Evolutionary conservation across 2,888 invertebrate genomes (phyloP).

Genomic region (Alsophila aescularia): DNA sequence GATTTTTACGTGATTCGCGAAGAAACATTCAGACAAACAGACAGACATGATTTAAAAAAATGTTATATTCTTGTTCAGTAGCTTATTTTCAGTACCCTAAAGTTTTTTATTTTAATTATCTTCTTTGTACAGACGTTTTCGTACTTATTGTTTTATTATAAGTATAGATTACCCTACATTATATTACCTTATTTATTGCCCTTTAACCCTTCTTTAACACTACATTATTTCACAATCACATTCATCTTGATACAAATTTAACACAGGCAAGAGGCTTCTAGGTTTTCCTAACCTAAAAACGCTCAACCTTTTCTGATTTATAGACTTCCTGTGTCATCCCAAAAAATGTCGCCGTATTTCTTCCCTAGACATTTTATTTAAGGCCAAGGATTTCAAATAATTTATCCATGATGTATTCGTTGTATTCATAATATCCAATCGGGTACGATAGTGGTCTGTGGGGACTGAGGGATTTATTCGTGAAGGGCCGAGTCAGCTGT

Average conservation of each 20-base stretch:
- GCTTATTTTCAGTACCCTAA: no score
- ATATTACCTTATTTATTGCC: no score
- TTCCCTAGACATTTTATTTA: constrained; percentile 28
- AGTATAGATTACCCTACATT: no score
- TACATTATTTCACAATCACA: not conserved
- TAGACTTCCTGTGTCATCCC: constrained; percentile 23
- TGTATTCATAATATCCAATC: constrained; percentile 36
- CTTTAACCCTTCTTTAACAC: no score
- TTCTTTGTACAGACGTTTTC: no score
- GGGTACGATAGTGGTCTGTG: constrained; percentile 14
- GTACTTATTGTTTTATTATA: no score
- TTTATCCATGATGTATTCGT: constrained; percentile 34
- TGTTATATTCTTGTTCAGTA: no score
- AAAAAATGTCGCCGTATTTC: constrained; percentile 30
- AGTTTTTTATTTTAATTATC: no score
- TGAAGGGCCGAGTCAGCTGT: constrained; percentile 36
- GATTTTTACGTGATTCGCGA: no score
- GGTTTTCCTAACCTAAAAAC: constrained; percentile 10
- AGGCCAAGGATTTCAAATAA: constrained; percentile 35
- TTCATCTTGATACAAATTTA: constrained; percentile 3
- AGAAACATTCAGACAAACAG: no score
- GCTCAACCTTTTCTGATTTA: constrained; percentile 28
- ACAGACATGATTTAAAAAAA: no score
- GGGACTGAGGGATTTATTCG: constrained; percentile 44
- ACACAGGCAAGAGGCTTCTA: not conserved